Base-by-base conservation (phyloP, 2,797 vertebrate species). In the Paratrypauchen microcephalus region DNA sequence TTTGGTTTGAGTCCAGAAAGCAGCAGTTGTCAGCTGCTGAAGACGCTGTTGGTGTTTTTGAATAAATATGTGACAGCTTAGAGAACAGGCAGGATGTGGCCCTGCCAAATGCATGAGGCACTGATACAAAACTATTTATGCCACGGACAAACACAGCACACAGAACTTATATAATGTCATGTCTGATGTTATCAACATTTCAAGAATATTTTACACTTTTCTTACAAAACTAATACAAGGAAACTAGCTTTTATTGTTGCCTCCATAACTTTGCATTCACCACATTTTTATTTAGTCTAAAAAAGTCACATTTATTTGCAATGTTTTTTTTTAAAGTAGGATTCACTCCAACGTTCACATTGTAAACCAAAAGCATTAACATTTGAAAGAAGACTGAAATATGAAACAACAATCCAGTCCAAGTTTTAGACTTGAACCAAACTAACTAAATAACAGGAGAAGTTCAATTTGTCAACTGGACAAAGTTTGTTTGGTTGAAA, bases 11-110 rank as follows among this genome's bases (percentile, higher is more conserved):
- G 57, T 52, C 64, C 66, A 66, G 66, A 56, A 39, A 75, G 56
- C 62, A 50, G 71, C 68, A 78, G 60, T 60, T 55, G 21, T 67
- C 32, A 62, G 57, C 66, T 71, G 65, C 64, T 70, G 59, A 71
- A 72, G 55, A 74, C 48, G 47, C 55, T 68, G 70, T 72, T 60
- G 7, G 16, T 5, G 0, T 59, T 79, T 74, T 68, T 24, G 65
- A 68, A 70, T 47, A 64, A 66, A 66, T 18, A 50, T 65, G 30
- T 63, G 67, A 61, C 36, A 48, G 52, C 30, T 65, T 63, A 30
- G 11, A 48, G 26, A 52, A 58, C 68, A 39, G 52, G n/a, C 48
- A 26, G n/a, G 63, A 75, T 36, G 65, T 54, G 47, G 66, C 57
- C 26, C 12, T 69, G 63, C 50, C 64, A 72, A 57, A 69, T 4